phyloP scores from a whole-genome alignment of 1,140 invertebrate genomes.

The Drosophila pruinosa region DNA sequence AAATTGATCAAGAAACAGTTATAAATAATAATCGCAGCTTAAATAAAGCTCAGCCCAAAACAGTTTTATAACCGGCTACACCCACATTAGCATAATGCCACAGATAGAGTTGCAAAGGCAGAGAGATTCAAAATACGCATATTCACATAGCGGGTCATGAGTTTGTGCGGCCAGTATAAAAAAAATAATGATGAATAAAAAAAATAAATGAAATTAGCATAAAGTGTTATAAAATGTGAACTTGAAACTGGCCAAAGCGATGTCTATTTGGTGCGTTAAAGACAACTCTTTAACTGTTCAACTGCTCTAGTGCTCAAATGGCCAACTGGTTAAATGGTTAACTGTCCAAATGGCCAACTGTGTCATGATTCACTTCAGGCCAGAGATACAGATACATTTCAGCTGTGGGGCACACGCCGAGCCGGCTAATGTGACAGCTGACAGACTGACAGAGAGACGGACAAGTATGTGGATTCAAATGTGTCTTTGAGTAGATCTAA shows the following conservation, averaged over 20 bases:
- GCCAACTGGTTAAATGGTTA: background rate
- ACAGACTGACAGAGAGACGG: constrained; percentile 11
- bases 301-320: background rate
- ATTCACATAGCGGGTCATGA: constrained; percentile 34
- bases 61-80: constrained; percentile 64
- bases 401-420: constrained; percentile 18
- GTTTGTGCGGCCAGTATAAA: background rate
- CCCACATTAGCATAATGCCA: constrained; percentile 64
- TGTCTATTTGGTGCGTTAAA: constrained; percentile 28
- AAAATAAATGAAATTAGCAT: constrained; percentile 59
- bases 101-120: constrained; percentile 13
- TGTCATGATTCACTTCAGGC: constrained; percentile 65
- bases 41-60: constrained; percentile 40
- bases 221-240: constrained; percentile 58
- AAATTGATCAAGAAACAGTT: constrained; percentile 43
- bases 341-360: constrained; percentile 39
- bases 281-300: constrained; percentile 5
- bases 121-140: background rate
- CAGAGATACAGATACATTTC: constrained; percentile 44
- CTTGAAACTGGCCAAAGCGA: constrained; percentile 50
- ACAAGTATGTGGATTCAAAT: constrained; percentile 1
- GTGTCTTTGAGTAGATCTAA: constrained; percentile 5
- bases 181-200: constrained; percentile 1
- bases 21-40: constrained; percentile 42
- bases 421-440: constrained; percentile 51